Base-by-base conservation (phyloP, 64 coral and sea anemone species). In the Montipora sp. region DNA sequence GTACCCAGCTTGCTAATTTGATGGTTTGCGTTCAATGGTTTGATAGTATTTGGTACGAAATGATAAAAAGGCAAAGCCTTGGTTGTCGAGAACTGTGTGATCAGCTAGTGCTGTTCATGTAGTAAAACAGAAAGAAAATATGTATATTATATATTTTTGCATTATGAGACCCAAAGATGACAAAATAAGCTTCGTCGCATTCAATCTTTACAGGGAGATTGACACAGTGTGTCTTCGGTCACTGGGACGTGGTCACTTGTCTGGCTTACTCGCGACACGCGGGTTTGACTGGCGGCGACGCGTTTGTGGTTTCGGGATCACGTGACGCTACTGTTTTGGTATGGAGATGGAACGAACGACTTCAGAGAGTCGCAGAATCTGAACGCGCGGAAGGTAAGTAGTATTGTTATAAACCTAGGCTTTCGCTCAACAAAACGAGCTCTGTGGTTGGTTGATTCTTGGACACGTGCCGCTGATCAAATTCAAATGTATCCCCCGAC, bases 291-390 rank as follows among this genome's bases (percentile, higher is more conserved):
- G 94, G 94, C 48, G 87, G 89, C 53, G 91, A 93, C 47, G 98
- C 85, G 58, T 85, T 96, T 10, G 91, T 99, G 15, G 94, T 96
- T 24, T 99, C 98, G 12, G 96, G 96, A 23, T 98, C 96, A 93
- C 96, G 96, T 89, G 96, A 98, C 61, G 96, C 96, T 3, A 98
- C 96, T 3, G 77, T 98, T 24, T 88, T 98, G 21, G 96, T 98
- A 47, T 98, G 96, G 96, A 87, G 95, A 15, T 98, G 96, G 96
- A 98, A 65, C 43, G 96, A 91, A n/a, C 82, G 92, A 46, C n/a
- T 88, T 75, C 96, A 98, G 57, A 68, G 94, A 83, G 83, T 98
- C 12, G 55, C 92, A 14, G 81, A 94, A 27, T 60, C 78, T 47
- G 91, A 91, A 46, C 81, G 90, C 46, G 77, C 88, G 58, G 68